Percentiles rank a stretch among this genome's conserved stretches.
Conservation (phyloP, 92 coral and sea anemone species). For the Heliopora coerulea region DNA sequence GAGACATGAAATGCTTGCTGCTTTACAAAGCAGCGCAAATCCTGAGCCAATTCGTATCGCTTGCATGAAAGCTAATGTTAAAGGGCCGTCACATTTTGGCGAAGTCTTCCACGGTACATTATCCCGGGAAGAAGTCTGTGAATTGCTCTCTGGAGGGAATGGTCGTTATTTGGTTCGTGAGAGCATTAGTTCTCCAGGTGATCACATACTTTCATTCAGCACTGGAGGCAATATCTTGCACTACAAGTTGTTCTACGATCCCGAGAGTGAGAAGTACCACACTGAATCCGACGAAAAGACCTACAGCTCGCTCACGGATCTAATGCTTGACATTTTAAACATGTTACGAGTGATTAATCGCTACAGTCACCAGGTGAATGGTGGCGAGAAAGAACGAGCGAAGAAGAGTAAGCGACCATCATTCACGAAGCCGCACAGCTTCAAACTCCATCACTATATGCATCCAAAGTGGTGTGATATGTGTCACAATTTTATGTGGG, state of each 20-base stretch:
- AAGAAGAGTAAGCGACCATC: constrained; percentile 34
- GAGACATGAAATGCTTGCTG: constrained; percentile 78
- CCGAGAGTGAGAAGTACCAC: constrained; percentile 61
- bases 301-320: constrained; percentile 68
- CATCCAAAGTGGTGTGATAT: constrained; percentile 97
- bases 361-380: constrained; percentile 61
- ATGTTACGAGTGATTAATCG: constrained; percentile 65
- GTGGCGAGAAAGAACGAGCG: constrained; percentile 36
- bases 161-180: constrained; percentile 94
- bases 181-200: constrained; percentile 86
- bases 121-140: constrained; percentile 83
- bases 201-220: constrained; percentile 83
- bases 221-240: constrained; percentile 82
- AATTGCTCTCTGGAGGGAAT: constrained; percentile 77
- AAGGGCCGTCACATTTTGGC: constrained; percentile 75
- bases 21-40: constrained; percentile 80
- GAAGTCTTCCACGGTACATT: constrained; percentile 96
- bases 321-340: constrained; percentile 81
- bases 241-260: constrained; percentile 71
- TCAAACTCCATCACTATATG: constrained; percentile 76
- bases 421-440: constrained; percentile 58
- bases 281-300: constrained; percentile 62
- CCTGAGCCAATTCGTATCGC: constrained; percentile 98
- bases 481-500: constrained; percentile 95
- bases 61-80: constrained; percentile 84